Evolutionary conservation across 92 coral and sea anemone species (phyloP).

Genomic region (Phenganax stokvisi): DNA sequence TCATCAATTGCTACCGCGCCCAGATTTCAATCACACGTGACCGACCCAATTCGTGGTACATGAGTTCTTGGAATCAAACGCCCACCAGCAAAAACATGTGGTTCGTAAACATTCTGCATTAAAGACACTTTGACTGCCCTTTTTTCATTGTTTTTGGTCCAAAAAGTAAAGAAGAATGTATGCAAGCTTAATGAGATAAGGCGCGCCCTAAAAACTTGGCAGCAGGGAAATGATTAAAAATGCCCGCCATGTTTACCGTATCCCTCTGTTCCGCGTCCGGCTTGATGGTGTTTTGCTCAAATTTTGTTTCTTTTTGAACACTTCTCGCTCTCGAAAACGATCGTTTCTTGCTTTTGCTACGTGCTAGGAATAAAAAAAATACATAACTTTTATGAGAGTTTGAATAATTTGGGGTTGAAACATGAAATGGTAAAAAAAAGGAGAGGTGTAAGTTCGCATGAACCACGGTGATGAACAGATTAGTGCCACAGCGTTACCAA

Average conservation of each 20-base stretch:
- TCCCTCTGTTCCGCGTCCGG: neutral
- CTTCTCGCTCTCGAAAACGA: constrained; percentile 7
- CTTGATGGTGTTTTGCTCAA: neutral
- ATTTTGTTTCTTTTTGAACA: neutral
- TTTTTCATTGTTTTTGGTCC: neutral
- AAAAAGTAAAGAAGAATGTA: neutral
- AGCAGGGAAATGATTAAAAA: neutral
- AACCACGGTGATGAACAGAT: too few relatives aligned
- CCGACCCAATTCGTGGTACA: neutral
- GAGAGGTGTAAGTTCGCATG: neutral
- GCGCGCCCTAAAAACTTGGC: neutral
- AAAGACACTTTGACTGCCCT: neutral
- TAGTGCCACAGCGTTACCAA: too few relatives aligned
- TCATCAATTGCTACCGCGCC: neutral
- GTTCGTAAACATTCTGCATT: neutral
- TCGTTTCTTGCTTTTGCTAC: constrained; percentile 16
- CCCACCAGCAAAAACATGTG: neutral
- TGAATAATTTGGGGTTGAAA: neutral
- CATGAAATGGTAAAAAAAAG: neutral
- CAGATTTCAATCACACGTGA: constrained; percentile 4
- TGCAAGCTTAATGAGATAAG: neutral
- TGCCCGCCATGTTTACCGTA: neutral
- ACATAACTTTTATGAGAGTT: neutral
- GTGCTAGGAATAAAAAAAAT: constrained; percentile 4
- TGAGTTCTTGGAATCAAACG: constrained; percentile 11